Evolutionary conservation across 2,888 invertebrate species (phyloP).

Genomic region (Trichogramma dendrolimi): DNA sequence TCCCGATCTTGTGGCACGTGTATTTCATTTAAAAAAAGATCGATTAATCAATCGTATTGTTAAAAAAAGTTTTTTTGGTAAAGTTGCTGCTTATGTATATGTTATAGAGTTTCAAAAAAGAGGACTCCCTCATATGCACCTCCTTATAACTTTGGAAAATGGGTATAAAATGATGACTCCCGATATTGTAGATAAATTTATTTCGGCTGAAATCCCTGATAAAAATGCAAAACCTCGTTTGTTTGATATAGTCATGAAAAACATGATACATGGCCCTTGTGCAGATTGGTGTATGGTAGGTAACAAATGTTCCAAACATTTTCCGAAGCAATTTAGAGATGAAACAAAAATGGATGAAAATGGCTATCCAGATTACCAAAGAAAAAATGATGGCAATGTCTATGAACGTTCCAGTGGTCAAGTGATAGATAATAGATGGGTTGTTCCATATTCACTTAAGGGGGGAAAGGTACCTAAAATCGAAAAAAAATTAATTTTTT

Average conservation of each 20-base stretch:
- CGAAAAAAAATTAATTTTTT: too few relatives aligned
- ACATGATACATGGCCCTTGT: conserved; percentile 47
- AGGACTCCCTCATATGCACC: conserved; percentile 30
- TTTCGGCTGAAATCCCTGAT: conserved; percentile 41
- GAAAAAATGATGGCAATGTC: conserved; percentile 28
- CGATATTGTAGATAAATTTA: conserved; percentile 23
- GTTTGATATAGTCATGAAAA: conserved; percentile 32
- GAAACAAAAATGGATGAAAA: conserved; percentile 32
- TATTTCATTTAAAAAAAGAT: conserved; percentile 26
- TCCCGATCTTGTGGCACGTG: conserved; percentile 23
- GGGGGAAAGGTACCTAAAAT: too few relatives aligned
- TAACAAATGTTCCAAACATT: conserved; percentile 28
- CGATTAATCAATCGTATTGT: conserved; percentile 23
- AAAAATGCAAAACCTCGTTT: conserved; percentile 35
- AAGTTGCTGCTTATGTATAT: conserved; percentile 23
- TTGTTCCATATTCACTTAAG: conserved; percentile 42
- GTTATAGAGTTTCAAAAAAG: conserved; percentile 27
- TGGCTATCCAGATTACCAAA: conserved; percentile 34
- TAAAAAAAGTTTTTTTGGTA: conserved; percentile 24
- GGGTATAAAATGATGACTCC: conserved; percentile 24
- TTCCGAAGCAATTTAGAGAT: conserved; percentile 34
- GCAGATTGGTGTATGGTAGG: conserved; percentile 33
- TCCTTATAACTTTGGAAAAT: conserved; percentile 28
- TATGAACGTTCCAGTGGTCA: conserved; percentile 19
- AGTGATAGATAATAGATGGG: conserved; percentile 38